A percentile compares a stretch with the other conserved stretches of the same genome.
Evolutionary conservation across 2,113 vertebrate species (phyloP).

Genomic region (Todiramphus chloris): DNA sequence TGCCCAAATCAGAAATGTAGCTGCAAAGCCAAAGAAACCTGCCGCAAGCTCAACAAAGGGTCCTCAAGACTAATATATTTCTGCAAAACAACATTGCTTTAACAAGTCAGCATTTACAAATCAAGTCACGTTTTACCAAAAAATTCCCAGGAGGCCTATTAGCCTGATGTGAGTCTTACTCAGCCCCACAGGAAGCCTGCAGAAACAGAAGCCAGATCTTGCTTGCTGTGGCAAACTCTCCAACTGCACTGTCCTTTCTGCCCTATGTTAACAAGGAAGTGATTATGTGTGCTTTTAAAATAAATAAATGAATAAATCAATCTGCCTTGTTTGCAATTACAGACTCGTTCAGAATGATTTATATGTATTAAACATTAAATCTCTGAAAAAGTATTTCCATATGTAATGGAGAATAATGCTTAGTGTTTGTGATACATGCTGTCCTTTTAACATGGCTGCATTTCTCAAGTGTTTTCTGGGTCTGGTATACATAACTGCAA

Average conservation of each 20-base stretch:
- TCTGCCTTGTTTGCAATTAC: not conserved
- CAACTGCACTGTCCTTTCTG: not conserved
- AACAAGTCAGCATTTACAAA: not conserved
- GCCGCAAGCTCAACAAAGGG: not conserved
- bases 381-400: not conserved
- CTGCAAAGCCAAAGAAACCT: not conserved
- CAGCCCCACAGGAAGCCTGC: not conserved
- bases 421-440: not conserved
- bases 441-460: not conserved
- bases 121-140: not conserved
- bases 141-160: not conserved
- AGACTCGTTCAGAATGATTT: not conserved
- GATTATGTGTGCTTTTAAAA: not conserved
- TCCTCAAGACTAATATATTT: not conserved
- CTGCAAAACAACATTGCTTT: not conserved
- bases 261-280: not conserved
- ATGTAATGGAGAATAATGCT: not conserved
- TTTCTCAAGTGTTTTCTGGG: not conserved
- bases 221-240: not conserved
- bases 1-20: not conserved
- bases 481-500: not conserved
- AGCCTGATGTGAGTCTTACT: not conserved
- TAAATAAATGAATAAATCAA: not conserved
- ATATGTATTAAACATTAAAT: not conserved
- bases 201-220: not conserved